phyloP scores from a whole-genome alignment of 2,797 vertebrate species.

The Orientallactaga sibirica region DNA sequence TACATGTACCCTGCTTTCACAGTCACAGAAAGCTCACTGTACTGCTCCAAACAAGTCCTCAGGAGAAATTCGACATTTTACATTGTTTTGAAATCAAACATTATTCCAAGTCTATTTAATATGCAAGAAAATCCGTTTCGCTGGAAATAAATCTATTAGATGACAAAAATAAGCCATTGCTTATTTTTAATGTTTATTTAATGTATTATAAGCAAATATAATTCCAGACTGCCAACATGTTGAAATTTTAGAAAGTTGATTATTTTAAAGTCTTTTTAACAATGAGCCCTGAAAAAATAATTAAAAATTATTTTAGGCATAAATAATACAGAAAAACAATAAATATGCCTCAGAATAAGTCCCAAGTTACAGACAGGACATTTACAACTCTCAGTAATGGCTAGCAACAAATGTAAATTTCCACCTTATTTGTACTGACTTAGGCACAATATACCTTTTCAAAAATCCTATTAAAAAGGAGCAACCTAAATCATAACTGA shows the following conservation, averaged over 20 bases:
- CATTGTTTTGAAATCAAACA: neutral
- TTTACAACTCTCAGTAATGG: neutral
- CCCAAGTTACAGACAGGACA: neutral
- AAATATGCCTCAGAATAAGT: neutral
- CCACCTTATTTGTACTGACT: neutral
- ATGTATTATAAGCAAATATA: neutral
- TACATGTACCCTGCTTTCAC: too few species aligned
- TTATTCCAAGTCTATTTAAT: slow-evolving; percentile 1
- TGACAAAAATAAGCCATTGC: neutral
- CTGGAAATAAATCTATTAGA: slow-evolving; percentile 11
- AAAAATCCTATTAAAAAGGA: slow-evolving; percentile 32
- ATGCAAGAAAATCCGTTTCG: neutral
- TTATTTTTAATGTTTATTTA: slow-evolving; percentile 23
- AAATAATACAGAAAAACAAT: neutral
- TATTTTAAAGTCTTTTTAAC: slow-evolving; percentile 27
- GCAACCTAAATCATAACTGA: neutral
- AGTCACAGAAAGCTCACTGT: too few species aligned
- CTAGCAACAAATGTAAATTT: neutral
- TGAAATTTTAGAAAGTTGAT: neutral
- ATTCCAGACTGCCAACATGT: neutral
- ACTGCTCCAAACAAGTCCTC: too few species aligned
- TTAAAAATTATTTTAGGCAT: neutral
- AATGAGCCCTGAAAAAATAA: neutral
- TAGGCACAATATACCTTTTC: neutral
- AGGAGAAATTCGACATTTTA: neutral